These are phyloP conservation scores for Coenonympha arcania DNA, from an alignment of 2,888 invertebrate genomes.

Conservation along the genomic window DNA sequence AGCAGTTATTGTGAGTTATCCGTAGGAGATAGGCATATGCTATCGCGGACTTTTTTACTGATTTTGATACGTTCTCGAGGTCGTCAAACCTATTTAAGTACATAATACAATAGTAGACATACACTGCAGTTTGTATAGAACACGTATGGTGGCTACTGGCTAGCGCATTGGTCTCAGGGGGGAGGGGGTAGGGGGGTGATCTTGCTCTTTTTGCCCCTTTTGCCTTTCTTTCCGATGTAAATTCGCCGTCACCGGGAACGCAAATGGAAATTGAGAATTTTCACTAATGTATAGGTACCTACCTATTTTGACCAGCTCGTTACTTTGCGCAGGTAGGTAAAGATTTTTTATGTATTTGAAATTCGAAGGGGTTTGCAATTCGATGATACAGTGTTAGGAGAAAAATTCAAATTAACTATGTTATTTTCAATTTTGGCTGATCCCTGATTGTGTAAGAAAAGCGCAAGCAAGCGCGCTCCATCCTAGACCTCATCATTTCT, in stretches of 20 bases:
- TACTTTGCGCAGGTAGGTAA: constrained; percentile 15
- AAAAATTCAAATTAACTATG: constrained; percentile 3
- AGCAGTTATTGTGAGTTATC: no score
- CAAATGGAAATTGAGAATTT: constrained; percentile 58
- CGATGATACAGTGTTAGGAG: background rate
- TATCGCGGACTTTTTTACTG: no score
- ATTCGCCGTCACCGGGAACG: constrained; percentile 46
- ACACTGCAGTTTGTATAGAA: constrained; percentile 12
- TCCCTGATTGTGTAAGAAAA: no score
- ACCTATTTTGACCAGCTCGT: constrained; percentile 28
- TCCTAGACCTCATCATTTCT: no score
- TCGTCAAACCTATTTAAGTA: background rate
- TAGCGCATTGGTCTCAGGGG: constrained; percentile 16
- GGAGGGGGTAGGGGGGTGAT: constrained; percentile 21
- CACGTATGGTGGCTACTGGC: constrained; percentile 24
- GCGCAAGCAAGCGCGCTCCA: no score
- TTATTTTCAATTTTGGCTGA: no score
- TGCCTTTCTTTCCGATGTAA: constrained; percentile 64
- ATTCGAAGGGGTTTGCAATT: constrained; percentile 5
- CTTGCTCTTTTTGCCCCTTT: constrained; percentile 62
- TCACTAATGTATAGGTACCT: constrained; percentile 53
- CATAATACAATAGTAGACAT: background rate
- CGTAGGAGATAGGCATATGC: no score
- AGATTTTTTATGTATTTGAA: constrained; percentile 9
- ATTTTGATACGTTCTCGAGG: no score